These are phyloP conservation scores for Eupithecia subfuscata DNA, from an alignment of 2,888 invertebrate species.

Conservation along the genomic window DNA sequence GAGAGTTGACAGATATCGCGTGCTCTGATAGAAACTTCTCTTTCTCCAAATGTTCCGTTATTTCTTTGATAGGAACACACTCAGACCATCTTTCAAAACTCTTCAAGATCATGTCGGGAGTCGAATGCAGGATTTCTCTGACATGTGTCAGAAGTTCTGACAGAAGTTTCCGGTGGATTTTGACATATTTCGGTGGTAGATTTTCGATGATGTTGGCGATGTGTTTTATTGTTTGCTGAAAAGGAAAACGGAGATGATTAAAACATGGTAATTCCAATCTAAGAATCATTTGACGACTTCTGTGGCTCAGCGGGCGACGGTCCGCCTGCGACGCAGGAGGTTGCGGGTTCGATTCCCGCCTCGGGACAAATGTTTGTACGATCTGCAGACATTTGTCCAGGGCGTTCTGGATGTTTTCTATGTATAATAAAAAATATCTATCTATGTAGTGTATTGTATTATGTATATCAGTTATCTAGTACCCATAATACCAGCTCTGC, in stretches of 20 bases:
- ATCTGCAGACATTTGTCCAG: too few species aligned
- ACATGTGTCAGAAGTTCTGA: slow-evolving; percentile 43
- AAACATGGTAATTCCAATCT: background rate
- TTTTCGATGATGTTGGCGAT: slow-evolving; percentile 22
- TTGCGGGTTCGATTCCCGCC: too few species aligned
- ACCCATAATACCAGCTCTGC: too few species aligned
- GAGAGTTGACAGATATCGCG: slow-evolving; percentile 32
- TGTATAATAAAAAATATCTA: too few species aligned
- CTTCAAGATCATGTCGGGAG: background rate
- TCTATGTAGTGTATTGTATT: too few species aligned
- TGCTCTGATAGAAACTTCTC: slow-evolving; percentile 42
- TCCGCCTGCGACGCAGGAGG: too few species aligned
- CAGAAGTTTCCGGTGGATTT: slow-evolving; percentile 42
- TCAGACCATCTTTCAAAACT: slow-evolving; percentile 46
- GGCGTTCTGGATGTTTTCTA: too few species aligned
- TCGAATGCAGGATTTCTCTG: slow-evolving; percentile 32
- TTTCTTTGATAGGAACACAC: slow-evolving; percentile 43
- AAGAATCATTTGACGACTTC: too few species aligned
- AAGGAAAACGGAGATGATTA: background rate
- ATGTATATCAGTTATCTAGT: too few species aligned
- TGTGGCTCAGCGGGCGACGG: too few species aligned
- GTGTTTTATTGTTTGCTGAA: slow-evolving; percentile 26
- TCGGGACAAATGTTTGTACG: too few species aligned
- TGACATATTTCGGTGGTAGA: slow-evolving; percentile 25
- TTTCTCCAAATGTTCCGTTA: slow-evolving; percentile 49